Conservation (phyloP, 2,113 vertebrate genomes). For the Ovis canadensis region DNA sequence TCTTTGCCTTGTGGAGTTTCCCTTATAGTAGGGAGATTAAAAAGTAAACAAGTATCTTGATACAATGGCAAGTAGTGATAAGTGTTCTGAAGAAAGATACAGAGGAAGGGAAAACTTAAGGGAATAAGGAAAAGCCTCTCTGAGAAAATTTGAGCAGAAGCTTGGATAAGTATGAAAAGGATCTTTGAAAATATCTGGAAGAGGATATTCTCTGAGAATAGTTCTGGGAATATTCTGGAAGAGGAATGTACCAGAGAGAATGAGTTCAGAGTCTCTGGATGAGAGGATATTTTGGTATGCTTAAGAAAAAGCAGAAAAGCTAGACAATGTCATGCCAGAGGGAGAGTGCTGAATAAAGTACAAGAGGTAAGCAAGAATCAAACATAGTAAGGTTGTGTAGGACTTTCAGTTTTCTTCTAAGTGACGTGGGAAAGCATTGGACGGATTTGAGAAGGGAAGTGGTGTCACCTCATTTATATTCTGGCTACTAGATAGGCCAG, state of each 20-base stretch:
- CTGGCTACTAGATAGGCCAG: neutral
- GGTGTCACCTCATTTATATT: neutral
- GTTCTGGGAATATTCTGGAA: conserved; percentile 14
- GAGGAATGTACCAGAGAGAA: neutral
- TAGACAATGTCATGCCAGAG: neutral
- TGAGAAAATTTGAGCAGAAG: conserved; percentile 18
- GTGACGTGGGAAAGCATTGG: neutral
- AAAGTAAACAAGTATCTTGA: neutral
- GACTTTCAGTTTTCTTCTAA: neutral
- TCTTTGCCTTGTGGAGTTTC: neutral
- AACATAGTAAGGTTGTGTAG: neutral
- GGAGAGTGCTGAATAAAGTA: neutral
- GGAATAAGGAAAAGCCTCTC: neutral
- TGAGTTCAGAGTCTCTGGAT: neutral
- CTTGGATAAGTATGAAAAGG: neutral
- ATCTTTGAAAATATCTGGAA: conserved; percentile 15
- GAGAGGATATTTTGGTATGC: neutral
- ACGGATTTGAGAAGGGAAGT: neutral
- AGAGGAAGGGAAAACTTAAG: neutral
- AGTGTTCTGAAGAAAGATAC: neutral
- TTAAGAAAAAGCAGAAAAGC: neutral
- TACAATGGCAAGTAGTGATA: neutral
- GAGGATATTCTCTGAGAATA: neutral
- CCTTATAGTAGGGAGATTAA: neutral
- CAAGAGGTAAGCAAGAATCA: neutral